phyloP scores from a whole-genome alignment of 2,113 vertebrate genomes.

The Gadus macrocephalus region DNA sequence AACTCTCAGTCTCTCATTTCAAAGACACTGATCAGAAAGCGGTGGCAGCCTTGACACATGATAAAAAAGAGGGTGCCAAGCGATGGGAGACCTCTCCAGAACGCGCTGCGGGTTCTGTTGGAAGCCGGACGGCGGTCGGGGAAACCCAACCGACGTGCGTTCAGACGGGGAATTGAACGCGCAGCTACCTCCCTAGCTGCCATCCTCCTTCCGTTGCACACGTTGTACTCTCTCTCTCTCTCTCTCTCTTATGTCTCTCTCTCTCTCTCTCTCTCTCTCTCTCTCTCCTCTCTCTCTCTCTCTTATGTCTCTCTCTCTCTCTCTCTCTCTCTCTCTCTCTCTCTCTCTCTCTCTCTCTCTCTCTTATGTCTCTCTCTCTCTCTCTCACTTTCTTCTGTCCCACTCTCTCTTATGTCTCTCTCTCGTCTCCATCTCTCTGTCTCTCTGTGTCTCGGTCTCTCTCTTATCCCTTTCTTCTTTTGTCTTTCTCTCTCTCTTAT shows the following conservation, averaged over 20 bases:
- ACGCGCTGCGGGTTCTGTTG: constrained; percentile 33
- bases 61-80: constrained; percentile 38
- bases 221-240: too few species aligned
- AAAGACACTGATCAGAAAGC: constrained; percentile 41
- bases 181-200: too few species aligned
- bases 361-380: background rate
- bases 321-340: background rate
- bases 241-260: background rate
- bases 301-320: background rate
- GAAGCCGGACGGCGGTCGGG: constrained; percentile 29
- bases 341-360: background rate
- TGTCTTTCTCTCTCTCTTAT: background rate
- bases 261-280: constrained; percentile 15
- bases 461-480: background rate
- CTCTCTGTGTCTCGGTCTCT: constrained; percentile 24
- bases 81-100: constrained; percentile 23
- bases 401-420: too few species aligned
- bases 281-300: constrained; percentile 8
- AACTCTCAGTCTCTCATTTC: constrained; percentile 1
- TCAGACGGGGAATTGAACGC: too few species aligned
- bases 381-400: background rate
- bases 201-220: too few species aligned
- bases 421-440: constrained; percentile 12
- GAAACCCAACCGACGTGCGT: background rate
- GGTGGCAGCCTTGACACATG: constrained; percentile 24